A percentile compares a stretch with the other conserved stretches of the same genome.
Conservation (phyloP, 2,113 vertebrate genomes). For the Mugil cephalus region DNA sequence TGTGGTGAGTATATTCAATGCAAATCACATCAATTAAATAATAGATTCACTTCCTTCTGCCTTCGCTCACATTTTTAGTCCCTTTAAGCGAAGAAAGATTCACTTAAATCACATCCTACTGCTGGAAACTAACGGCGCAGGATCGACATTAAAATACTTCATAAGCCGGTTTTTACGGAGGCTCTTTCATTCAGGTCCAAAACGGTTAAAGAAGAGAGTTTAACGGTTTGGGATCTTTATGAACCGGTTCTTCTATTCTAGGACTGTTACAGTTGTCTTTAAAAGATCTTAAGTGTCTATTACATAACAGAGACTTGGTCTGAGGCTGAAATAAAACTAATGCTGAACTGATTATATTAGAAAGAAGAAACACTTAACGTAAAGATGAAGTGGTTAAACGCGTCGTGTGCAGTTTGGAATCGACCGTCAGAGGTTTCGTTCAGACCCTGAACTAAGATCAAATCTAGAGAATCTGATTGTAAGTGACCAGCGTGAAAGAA, state of each 20-base stretch:
- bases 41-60: neutral
- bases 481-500: too few relatives aligned
- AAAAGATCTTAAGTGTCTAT: neutral
- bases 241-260: neutral
- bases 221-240: too few relatives aligned
- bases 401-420: neutral
- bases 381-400: slow-evolving; percentile 9
- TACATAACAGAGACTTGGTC: slow-evolving; percentile 1
- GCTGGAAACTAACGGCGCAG: neutral
- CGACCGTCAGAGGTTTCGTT: too few relatives aligned
- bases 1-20: neutral
- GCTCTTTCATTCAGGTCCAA: too few relatives aligned
- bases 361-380: slow-evolving; percentile 25
- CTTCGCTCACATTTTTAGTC: slow-evolving; percentile 16
- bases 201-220: too few relatives aligned
- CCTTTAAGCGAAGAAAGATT: slow-evolving; percentile 22
- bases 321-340: too few relatives aligned
- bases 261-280: neutral
- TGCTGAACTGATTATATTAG: slow-evolving; percentile 19
- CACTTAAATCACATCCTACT: neutral
- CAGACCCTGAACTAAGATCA: too few relatives aligned
- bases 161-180: too few relatives aligned
- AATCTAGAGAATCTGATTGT: too few relatives aligned
- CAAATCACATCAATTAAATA: neutral
- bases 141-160: neutral